Evolutionary conservation across 2,797 vertebrate genomes (phyloP).

Genomic region (Rhynchotus rufescens): DNA sequence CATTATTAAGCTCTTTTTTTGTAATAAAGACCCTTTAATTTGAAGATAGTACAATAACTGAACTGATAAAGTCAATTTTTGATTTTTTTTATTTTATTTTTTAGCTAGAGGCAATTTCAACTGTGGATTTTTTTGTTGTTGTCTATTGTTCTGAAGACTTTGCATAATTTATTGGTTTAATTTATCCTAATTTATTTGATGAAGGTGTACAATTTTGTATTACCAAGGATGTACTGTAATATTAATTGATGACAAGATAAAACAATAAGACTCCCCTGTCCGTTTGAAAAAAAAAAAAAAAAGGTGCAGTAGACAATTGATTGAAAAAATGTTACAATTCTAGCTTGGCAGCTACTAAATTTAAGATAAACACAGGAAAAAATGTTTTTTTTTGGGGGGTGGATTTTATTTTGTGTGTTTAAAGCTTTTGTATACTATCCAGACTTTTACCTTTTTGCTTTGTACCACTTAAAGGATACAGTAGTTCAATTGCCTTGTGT

Average conservation of each 20-base stretch:
- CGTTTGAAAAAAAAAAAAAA: conserved; percentile 82
- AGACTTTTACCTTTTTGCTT: conserved; percentile 93
- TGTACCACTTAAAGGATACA: conserved; percentile 94
- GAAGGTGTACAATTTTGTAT: conserved; percentile 94
- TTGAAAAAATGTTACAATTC: conserved; percentile 83
- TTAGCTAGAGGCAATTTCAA: conserved; percentile 89
- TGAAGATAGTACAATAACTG: conserved; percentile 93
- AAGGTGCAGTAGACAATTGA: conserved; percentile 90
- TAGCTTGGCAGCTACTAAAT: conserved; percentile 94
- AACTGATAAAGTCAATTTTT: conserved; percentile 89
- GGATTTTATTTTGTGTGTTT: conserved; percentile 90
- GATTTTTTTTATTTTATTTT: conserved; percentile 85
- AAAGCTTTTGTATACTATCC: conserved; percentile 93
- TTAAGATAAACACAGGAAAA: conserved; percentile 81
- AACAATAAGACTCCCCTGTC: conserved; percentile 85
- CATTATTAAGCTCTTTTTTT: conserved; percentile 94
- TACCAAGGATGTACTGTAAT: conserved; percentile 95
- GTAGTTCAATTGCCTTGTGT: conserved; percentile 99
- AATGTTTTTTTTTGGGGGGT: conserved; percentile 56
- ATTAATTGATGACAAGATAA: conserved; percentile 90
- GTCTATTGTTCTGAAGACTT: conserved; percentile 95
- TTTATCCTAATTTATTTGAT: conserved; percentile 99
- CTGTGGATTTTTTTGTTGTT: conserved; percentile 91
- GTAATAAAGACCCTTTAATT: conserved; percentile 93
- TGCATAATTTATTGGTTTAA: conserved; percentile 99